Evolutionary conservation across 1,140 invertebrate genomes (phyloP).

Genomic region (Popillia japonica): DNA sequence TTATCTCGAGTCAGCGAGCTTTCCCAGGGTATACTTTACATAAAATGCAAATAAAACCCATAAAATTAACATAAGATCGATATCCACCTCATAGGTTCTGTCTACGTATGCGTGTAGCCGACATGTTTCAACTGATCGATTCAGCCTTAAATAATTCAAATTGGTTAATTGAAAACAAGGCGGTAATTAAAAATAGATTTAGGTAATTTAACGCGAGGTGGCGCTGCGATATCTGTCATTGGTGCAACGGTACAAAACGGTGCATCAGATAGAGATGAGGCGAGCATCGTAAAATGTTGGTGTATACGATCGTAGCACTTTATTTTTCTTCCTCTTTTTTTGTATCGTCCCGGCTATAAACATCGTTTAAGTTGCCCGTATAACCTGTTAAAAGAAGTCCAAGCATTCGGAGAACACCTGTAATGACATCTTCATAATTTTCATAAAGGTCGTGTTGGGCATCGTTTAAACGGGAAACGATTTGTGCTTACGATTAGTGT

Average conservation of each 20-base stretch:
- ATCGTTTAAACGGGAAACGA: background rate
- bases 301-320: too few species aligned
- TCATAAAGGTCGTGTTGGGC: background rate
- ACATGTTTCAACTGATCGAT: background rate
- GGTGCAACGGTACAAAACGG: background rate
- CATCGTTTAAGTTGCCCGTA: background rate
- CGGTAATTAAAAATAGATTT: background rate
- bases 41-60: conserved; percentile 1
- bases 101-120: background rate
- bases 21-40: background rate
- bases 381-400: background rate
- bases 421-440: conserved; percentile 7
- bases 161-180: conserved; percentile 11
- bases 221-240: background rate
- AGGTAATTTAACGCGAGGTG: background rate
- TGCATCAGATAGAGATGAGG: too few species aligned
- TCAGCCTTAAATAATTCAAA: background rate
- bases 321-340: too few species aligned
- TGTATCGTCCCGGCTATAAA: too few species aligned
- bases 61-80: background rate
- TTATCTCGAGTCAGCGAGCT: too few species aligned
- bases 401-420: background rate
- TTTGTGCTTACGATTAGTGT: background rate
- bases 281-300: too few species aligned
- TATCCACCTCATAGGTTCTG: background rate